phyloP scores from a whole-genome alignment of 2,888 invertebrate genomes.

The Deilephila elpenor region DNA sequence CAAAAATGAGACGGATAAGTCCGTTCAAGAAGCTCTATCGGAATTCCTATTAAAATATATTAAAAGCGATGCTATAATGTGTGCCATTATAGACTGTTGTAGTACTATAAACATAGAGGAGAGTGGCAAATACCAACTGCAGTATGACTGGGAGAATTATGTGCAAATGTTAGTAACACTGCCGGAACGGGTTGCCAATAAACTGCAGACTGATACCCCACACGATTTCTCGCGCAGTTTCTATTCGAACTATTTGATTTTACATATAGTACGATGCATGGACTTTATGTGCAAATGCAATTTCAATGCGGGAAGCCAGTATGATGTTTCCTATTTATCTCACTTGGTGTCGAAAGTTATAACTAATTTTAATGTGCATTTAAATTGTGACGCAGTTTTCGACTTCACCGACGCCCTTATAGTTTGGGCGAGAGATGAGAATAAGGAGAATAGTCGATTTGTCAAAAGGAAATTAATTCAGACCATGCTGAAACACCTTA shows the following conservation, averaged over 20 bases:
- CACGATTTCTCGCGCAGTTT: conserved; percentile 83
- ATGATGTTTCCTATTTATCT: conserved; percentile 76
- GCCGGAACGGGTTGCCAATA: conserved; percentile 89
- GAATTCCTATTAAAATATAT: conserved; percentile 77
- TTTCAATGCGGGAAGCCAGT: conserved; percentile 56
- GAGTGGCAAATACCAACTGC: conserved; percentile 44
- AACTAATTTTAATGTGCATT: conserved; percentile 80
- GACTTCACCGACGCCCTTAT: conserved; percentile 83
- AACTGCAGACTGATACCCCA: conserved; percentile 81
- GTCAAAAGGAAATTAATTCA: conserved; percentile 76
- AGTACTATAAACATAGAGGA: conserved; percentile 47
- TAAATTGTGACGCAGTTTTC: conserved; percentile 73
- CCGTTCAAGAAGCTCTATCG: conserved; percentile 64
- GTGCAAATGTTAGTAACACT: conserved; percentile 87
- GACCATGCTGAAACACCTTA: conserved; percentile 81
- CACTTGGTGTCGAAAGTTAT: conserved; percentile 86
- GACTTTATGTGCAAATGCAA: conserved; percentile 84
- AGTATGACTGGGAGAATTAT: conserved; percentile 78
- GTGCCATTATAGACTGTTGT: conserved; percentile 73
- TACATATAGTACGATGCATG: conserved; percentile 85
- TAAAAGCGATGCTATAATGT: conserved; percentile 84
- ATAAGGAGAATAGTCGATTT: conserved; percentile 59
- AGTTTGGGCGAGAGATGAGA: conserved; percentile 71
- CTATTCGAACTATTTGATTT: conserved; percentile 85
- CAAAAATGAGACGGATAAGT: conserved; percentile 64